phyloP scores from a whole-genome alignment of 2,113 vertebrate species.

The Oncorhynchus clarkii region DNA sequence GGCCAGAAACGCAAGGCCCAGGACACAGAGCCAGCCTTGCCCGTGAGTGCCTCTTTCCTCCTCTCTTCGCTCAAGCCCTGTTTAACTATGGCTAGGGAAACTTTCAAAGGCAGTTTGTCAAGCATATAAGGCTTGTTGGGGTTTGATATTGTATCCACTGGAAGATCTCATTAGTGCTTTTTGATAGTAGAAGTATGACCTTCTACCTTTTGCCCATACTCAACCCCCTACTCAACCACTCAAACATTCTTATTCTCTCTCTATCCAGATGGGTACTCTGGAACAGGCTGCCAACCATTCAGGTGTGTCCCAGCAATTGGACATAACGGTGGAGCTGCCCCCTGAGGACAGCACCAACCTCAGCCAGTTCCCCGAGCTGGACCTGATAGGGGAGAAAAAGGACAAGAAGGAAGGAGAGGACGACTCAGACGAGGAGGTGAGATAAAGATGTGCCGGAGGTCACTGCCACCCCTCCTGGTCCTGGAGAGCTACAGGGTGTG shows the following conservation, averaged over 20 bases:
- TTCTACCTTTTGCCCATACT: background rate
- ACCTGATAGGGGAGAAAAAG: constrained; percentile 86
- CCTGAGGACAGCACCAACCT: constrained; percentile 88
- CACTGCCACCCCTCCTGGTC: no score
- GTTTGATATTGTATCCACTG: no score
- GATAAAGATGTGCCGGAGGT: background rate
- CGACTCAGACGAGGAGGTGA: constrained; percentile 92
- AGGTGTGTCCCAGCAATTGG: constrained; percentile 37
- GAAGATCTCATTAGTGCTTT: no score
- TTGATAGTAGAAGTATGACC: no score
- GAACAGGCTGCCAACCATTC: constrained; percentile 72
- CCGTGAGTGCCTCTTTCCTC: constrained; percentile 71
- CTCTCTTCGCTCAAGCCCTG: no score
- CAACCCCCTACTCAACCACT: no score
- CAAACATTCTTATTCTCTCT: background rate
- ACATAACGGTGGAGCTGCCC: constrained; percentile 88
- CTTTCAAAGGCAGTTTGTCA: no score
- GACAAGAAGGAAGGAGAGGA: constrained; percentile 81
- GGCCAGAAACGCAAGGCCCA: constrained; percentile 89
- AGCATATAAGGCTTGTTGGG: no score
- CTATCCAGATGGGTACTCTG: constrained; percentile 62
- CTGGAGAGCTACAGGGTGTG: no score
- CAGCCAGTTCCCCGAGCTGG: constrained; percentile 89
- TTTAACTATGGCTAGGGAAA: no score
- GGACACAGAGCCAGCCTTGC: constrained; percentile 83